Conservation (phyloP, 2,797 vertebrate genomes). For the Tiaroga cobitis region DNA sequence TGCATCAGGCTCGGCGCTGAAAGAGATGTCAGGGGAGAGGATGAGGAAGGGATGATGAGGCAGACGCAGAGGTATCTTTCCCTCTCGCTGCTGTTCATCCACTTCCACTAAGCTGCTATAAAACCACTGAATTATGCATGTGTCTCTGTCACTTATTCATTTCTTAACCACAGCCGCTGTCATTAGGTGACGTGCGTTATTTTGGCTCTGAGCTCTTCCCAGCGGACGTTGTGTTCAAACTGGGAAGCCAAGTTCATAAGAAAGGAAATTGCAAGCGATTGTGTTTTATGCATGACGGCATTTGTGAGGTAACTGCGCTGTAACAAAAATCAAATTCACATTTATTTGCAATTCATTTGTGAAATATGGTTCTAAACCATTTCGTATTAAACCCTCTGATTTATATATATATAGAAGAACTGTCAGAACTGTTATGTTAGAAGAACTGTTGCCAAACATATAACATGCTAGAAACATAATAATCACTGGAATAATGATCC, state of each 20-base stretch:
- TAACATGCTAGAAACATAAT: neutral
- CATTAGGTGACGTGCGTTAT: constrained; percentile 60
- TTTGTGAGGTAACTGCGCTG: constrained; percentile 7
- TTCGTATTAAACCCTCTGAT: neutral
- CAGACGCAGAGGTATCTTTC: constrained; percentile 29
- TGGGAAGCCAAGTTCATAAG: constrained; percentile 21
- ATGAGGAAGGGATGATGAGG: constrained; percentile 63
- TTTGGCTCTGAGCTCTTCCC: constrained; percentile 36
- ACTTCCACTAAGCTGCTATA: constrained; percentile 66
- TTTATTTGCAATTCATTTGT: constrained; percentile 12
- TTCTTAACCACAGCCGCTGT: constrained; percentile 64
- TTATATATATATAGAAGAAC: too few relatives aligned
- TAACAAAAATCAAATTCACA: constrained; percentile 27
- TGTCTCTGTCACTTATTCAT: constrained; percentile 62
- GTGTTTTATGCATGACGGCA: neutral
- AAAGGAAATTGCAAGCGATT: constrained; percentile 22
- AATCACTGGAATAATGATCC: neutral
- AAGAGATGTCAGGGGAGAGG: constrained; percentile 74
- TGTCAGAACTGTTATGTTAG: neutral
- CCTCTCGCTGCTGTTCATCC: constrained; percentile 28
- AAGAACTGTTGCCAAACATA: neutral
- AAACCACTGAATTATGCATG: constrained; percentile 75
- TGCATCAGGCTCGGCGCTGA: constrained; percentile 59
- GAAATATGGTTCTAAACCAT: neutral
- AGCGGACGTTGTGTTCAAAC: constrained; percentile 40